A percentile compares a stretch with the other conserved stretches of the same genome.
phyloP scores from a whole-genome alignment of 2,797 vertebrate genomes.

The Pipistrellus kuhlii region DNA sequence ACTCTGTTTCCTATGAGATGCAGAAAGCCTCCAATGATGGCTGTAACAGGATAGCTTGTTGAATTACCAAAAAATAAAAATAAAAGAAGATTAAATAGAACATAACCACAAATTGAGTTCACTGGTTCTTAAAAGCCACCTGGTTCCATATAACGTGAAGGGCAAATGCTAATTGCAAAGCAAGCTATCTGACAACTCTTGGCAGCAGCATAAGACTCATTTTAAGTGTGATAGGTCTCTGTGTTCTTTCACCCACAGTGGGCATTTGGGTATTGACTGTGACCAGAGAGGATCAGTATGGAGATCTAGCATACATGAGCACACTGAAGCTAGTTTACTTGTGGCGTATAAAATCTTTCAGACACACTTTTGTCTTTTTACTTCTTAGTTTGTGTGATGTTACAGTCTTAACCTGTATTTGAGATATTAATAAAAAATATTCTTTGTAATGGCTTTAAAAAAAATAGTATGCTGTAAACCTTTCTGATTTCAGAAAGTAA shows the following conservation, averaged over 20 bases:
- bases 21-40: neutral
- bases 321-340: neutral
- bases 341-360: slow-evolving; percentile 34
- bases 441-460: slow-evolving; percentile 25
- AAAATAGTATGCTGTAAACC: neutral
- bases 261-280: neutral
- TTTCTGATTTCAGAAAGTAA: slow-evolving; percentile 44
- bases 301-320: neutral
- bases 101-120: neutral
- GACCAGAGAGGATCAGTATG: neutral
- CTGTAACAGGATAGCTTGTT: neutral
- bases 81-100: neutral
- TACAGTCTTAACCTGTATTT: slow-evolving; percentile 37
- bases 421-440: slow-evolving; percentile 48
- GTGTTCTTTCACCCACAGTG: neutral
- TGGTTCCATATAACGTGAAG: neutral
- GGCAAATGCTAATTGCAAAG: neutral
- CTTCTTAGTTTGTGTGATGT: neutral
- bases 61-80: neutral
- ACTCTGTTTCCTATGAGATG: neutral
- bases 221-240: neutral
- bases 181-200: neutral
- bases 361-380: neutral
- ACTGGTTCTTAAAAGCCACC: slow-evolving; percentile 35
- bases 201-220: neutral